These are phyloP conservation scores for Vulpes ferrilata DNA, from an alignment of 2,113 vertebrate genomes.

Conservation along the genomic window DNA sequence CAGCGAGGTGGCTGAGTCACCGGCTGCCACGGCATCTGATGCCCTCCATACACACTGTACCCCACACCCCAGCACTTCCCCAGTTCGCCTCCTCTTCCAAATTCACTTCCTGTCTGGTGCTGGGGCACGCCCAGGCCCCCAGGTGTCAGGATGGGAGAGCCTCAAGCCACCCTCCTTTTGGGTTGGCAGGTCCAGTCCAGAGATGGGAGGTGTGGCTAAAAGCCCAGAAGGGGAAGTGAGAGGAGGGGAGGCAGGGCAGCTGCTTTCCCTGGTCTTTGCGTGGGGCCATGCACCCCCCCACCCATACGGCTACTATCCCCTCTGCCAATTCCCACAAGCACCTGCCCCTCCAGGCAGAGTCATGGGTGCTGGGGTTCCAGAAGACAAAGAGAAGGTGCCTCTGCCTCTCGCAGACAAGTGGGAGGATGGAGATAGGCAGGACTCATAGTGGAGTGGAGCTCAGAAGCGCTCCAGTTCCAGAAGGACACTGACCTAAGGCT, in stretches of 20 bases:
- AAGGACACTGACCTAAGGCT: not conserved
- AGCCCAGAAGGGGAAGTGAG: not conserved
- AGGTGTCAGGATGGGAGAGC: not conserved
- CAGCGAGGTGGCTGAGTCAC: not conserved
- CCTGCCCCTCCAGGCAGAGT: not conserved
- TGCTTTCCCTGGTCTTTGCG: not conserved
- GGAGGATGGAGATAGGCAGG: not conserved
- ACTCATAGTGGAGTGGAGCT: no score
- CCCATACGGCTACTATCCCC: fast-evolving
- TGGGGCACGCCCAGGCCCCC: not conserved
- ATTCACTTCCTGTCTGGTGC: not conserved
- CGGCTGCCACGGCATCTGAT: not conserved
- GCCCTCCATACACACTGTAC: not conserved
- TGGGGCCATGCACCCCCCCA: not conserved
- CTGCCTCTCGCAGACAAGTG: not conserved
- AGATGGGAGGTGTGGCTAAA: not conserved
- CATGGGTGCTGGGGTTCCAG: not conserved
- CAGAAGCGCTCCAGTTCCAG: not conserved
- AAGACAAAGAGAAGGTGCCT: not conserved
- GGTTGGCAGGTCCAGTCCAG: not conserved
- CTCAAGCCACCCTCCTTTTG: not conserved
- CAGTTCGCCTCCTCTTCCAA: not conserved
- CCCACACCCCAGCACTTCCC: not conserved
- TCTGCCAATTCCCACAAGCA: not conserved
- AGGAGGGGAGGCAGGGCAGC: fast-evolving